phyloP scores from a whole-genome alignment of 1,140 invertebrate species.

The Nymphalis io region DNA sequence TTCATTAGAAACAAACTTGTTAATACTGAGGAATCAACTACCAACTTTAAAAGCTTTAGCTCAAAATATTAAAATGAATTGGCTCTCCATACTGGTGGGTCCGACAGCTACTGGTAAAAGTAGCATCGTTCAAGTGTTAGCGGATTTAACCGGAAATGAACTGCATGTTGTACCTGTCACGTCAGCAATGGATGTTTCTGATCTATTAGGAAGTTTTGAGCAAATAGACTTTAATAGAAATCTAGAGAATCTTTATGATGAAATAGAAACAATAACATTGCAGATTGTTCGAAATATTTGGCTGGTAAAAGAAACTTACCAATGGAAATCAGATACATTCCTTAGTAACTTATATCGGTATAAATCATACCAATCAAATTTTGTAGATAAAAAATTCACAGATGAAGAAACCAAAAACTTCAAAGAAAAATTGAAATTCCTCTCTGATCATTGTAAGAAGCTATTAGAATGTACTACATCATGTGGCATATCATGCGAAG shows the following conservation, averaged over 20 bases:
- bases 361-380: conserved; percentile 46
- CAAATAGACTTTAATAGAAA: conserved; percentile 86
- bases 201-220: conserved; percentile 97
- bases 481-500: conserved; percentile 35
- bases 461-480: conserved; percentile 46
- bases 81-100: conserved; percentile 95
- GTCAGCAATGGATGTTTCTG: conserved; percentile 96
- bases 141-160: conserved; percentile 87
- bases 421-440: conserved; percentile 73
- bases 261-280: conserved; percentile 64
- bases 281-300: conserved; percentile 57
- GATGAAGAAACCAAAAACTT: conserved; percentile 81
- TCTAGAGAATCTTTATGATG: conserved; percentile 66
- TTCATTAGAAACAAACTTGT: conserved; percentile 74
- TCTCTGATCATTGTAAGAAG: conserved; percentile 70
- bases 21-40: conserved; percentile 86
- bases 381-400: conserved; percentile 73
- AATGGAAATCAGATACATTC: conserved; percentile 55
- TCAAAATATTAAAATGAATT: conserved; percentile 93
- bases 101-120: conserved; percentile 91
- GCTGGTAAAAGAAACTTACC: conserved; percentile 43
- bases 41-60: conserved; percentile 86
- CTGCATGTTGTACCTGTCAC: conserved; percentile 92
- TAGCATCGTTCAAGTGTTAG: conserved; percentile 88
- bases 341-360: conserved; percentile 59